Base-by-base conservation (phyloP, 30 jellyfish, hydroid and myxozoan species). In the Aurelia aurita region DNA sequence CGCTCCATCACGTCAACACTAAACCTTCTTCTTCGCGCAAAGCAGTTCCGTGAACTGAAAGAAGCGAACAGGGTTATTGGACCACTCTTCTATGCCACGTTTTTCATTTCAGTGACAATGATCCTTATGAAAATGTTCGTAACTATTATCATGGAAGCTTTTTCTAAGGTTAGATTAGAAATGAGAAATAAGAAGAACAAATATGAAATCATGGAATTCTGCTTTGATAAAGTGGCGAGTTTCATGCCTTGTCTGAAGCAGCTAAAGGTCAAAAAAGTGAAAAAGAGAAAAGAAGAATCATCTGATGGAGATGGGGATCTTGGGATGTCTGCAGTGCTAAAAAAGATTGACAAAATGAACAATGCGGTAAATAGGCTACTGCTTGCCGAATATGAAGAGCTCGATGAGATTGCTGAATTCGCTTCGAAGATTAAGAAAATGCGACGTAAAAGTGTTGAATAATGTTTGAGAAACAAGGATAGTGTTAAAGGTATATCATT, bases 141-240 rank as follows among this genome's bases (percentile, higher is more conserved):
- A 1, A 32, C 98, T 1, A 92, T 92, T 62, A 35, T 92, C 15
- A 57, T 69, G 73, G 95, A 80, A 7, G 97, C 98, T 0, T 92
- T 92, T 72, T 15, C 95, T 29, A 43, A 13, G 14, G 95, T 87
- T 13, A 64, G 84, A 71, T 27, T 45, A 28, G 79, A 54, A 3
- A 44, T 86, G 82, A 74, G 72, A n/a, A 22, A 61, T 55, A 29
- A 58, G 74, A 79, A 65, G 47, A 91, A 91, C 71, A 69, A 86
- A 25, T 91, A 85, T 67, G 96, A 91, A 18, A 72, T 91, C 15
- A 32, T 84, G 20, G 98, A 85, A 26, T 85, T 91, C 43, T 43
- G 73, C 23, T 54, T 28, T 13, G 80, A 65, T 10, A 64, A 72
- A 32, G 0, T 89, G 11, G 54, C 31, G 35, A 35, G 72, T 4